A percentile compares a stretch with the other conserved stretches of the same genome.
phyloP scores from a whole-genome alignment of 2,797 vertebrate genomes.

The Falco biarmicus region DNA sequence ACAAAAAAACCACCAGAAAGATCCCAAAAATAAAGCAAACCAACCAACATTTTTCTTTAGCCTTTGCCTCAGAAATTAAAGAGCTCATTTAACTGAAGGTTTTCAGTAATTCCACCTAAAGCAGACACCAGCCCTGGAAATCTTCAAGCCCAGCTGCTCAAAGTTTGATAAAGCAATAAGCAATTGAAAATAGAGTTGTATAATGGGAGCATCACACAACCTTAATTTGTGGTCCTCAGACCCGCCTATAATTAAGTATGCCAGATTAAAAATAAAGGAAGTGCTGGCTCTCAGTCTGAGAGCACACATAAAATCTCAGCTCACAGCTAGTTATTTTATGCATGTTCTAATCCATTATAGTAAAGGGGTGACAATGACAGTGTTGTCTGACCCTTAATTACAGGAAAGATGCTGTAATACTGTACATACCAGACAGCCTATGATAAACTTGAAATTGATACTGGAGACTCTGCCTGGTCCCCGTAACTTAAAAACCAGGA shows the following conservation, averaged over 20 bases:
- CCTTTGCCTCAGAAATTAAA: not conserved
- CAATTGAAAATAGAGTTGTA: not conserved
- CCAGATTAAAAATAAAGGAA: slow-evolving; percentile 27
- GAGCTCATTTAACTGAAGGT: not conserved
- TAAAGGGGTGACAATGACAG: not conserved
- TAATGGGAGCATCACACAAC: slow-evolving; percentile 2
- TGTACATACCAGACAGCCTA: not conserved
- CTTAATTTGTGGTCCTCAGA: slow-evolving; percentile 25
- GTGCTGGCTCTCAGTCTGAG: not conserved
- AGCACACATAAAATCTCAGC: not conserved
- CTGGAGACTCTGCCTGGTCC: not conserved
- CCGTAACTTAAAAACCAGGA: not conserved
- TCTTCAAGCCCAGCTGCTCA: not conserved
- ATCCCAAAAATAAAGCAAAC: not conserved
- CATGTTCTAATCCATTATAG: slow-evolving; percentile 34
- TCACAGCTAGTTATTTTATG: slow-evolving; percentile 5
- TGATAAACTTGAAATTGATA: slow-evolving; percentile 37
- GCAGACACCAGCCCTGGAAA: not conserved
- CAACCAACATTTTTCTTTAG: not conserved
- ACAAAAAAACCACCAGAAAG: not conserved
- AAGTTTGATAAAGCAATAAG: not conserved
- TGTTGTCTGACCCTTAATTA: slow-evolving; percentile 24
- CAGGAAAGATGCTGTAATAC: slow-evolving; percentile 5
- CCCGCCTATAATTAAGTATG: not conserved
- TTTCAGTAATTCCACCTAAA: not conserved